These are phyloP conservation scores for Eretmochelys imbricata DNA, from an alignment of 2,113 vertebrate genomes.

Conservation along the genomic window DNA sequence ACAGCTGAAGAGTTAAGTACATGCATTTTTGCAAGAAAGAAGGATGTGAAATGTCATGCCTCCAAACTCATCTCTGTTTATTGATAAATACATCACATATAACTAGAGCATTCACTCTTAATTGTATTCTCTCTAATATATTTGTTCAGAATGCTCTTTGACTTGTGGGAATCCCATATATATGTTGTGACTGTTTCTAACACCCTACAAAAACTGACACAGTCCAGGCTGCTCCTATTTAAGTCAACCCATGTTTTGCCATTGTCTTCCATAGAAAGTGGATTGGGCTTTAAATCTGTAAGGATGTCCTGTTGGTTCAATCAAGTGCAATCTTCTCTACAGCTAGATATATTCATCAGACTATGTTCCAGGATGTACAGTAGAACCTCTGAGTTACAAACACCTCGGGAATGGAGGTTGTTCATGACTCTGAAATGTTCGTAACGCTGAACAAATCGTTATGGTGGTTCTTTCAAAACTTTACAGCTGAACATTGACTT, in stretches of 20 bases:
- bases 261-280: neutral
- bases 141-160: neutral
- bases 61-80: neutral
- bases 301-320: neutral
- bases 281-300: conserved; percentile 2
- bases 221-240: neutral
- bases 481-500: too few relatives aligned
- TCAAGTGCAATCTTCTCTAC: neutral
- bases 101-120: neutral
- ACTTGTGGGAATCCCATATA: neutral
- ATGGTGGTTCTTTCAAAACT: too few relatives aligned
- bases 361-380: neutral
- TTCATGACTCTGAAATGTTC: too few relatives aligned
- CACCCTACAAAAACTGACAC: neutral
- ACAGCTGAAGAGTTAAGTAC: neutral
- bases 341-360: neutral
- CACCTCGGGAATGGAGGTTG: too few relatives aligned
- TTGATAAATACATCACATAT: neutral
- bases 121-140: neutral
- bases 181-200: neutral
- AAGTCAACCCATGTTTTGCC: neutral
- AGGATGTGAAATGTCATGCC: neutral
- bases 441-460: too few relatives aligned
- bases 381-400: too few relatives aligned
- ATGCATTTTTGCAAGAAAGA: conserved; percentile 1